Evolutionary conservation across 2,113 vertebrate species (phyloP).

Genomic region (Choloepus hoffmanni): DNA sequence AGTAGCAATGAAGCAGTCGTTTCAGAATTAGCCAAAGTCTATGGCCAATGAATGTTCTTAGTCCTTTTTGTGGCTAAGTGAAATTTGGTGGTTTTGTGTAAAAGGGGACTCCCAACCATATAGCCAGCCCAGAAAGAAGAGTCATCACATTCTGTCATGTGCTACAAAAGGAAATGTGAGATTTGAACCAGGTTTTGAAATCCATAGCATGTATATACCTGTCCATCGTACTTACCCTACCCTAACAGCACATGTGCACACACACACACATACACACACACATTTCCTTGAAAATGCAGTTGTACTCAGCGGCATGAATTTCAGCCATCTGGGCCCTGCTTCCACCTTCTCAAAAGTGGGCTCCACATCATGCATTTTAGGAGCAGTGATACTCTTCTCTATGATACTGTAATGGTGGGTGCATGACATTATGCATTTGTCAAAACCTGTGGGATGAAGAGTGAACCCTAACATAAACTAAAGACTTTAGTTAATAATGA

Average conservation of each 20-base stretch:
- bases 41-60: not conserved
- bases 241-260: too few relatives aligned
- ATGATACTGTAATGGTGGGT: too few relatives aligned
- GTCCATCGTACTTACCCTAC: not conserved
- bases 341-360: not conserved
- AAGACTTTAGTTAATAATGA: too few relatives aligned
- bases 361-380: too few relatives aligned
- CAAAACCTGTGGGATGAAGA: too few relatives aligned
- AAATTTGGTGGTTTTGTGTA: too few relatives aligned
- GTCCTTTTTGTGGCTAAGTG: not conserved
- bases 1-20: not conserved
- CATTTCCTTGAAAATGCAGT: not conserved
- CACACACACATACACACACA: not conserved
- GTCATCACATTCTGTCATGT: not conserved
- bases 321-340: accelerated
- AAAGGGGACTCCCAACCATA: not conserved
- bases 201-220: accelerated
- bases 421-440: too few relatives aligned
- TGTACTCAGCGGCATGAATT: not conserved
- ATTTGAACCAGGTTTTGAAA: not conserved
- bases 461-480: too few relatives aligned
- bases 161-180: not conserved
- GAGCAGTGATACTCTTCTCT: too few relatives aligned
- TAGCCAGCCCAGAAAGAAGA: not conserved
- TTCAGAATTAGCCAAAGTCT: not conserved